phyloP scores from a whole-genome alignment of 2,113 vertebrate species.

The Bombycilla garrulus region DNA sequence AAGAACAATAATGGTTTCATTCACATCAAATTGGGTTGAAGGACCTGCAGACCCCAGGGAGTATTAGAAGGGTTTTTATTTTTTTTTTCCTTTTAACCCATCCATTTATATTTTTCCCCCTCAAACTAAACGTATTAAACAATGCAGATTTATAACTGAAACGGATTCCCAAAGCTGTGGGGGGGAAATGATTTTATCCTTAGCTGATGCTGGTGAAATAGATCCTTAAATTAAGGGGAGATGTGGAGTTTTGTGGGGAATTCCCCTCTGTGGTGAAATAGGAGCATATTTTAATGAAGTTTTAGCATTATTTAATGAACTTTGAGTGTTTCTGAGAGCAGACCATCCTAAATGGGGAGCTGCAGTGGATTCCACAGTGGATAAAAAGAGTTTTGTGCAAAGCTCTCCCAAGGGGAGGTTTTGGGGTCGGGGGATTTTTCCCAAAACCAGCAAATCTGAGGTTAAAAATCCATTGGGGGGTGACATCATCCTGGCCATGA shows the following conservation, averaged over 20 bases:
- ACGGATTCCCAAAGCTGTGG: background rate
- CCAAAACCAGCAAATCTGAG: background rate
- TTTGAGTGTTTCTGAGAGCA: background rate
- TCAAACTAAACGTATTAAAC: background rate
- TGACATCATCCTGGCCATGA: background rate
- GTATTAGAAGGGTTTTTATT: background rate
- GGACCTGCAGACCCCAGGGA: conserved; percentile 25
- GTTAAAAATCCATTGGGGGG: background rate
- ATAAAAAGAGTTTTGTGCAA: fast-evolving
- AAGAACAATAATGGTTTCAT: conserved; percentile 58
- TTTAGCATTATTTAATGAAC: background rate
- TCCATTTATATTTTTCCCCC: background rate
- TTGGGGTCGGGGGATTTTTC: background rate
- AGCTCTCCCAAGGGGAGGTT: fast-evolving
- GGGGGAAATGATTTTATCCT: background rate
- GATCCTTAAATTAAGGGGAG: background rate
- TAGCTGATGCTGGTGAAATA: background rate
- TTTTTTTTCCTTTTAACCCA: background rate
- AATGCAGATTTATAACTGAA: background rate
- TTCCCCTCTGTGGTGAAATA: background rate
- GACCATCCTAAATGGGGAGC: background rate
- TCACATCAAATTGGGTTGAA: conserved; percentile 60
- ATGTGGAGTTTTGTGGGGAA: background rate
- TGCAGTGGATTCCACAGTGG: background rate
- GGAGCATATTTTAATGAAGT: fast-evolving